Conservation (phyloP, 2,113 vertebrate species). For the Sceloporus tristichus region DNA sequence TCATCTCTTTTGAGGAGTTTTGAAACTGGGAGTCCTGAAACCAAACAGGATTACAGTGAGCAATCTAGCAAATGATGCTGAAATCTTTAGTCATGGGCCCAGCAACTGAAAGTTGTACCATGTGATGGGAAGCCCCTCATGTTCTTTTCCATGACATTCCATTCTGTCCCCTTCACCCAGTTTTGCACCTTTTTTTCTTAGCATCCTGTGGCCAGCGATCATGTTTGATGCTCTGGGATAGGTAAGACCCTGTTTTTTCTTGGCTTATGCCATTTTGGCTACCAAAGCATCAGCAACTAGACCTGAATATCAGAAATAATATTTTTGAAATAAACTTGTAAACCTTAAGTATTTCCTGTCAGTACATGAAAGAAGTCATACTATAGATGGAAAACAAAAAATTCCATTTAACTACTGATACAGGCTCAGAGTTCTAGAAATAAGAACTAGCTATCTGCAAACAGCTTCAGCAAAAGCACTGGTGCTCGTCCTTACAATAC, state of each 20-base stretch:
- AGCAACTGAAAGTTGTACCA: no score
- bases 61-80: slow-evolving; percentile 16
- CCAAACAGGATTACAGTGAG: not conserved
- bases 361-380: not conserved
- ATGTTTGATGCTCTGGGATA: no score
- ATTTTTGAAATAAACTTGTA: not conserved
- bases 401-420: not conserved
- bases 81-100: not conserved
- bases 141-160: no score
- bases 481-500: slow-evolving; percentile 40
- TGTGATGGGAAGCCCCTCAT: no score
- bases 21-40: no score
- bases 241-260: no score
- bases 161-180: no score
- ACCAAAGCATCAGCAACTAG: not conserved
- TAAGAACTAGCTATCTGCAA: not conserved
- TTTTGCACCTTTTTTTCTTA: no score
- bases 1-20: no score
- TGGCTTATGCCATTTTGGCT: no score
- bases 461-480: fast-evolving
- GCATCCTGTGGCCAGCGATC: no score
- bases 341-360: not conserved
- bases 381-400: not conserved
- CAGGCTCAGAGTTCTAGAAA: not conserved
- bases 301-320: not conserved